These are phyloP conservation scores for Aphis gossypii DNA, from an alignment of 1,140 invertebrate species.

Conservation along the genomic window DNA sequence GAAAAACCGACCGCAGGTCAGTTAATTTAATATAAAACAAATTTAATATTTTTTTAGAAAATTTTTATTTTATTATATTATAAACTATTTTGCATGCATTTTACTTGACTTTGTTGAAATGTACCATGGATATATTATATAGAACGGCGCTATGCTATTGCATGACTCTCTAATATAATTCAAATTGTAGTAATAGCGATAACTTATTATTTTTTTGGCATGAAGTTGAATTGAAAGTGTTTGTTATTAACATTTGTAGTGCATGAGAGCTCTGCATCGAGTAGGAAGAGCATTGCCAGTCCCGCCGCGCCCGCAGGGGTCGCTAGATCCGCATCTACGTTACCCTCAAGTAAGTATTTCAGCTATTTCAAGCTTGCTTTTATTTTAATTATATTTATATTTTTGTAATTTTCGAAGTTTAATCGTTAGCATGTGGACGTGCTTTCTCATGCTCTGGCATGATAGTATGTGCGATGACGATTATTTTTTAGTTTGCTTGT, in stretches of 20 bases:
- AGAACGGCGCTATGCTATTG: not conserved
- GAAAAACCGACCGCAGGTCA: constrained; percentile 58
- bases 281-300: constrained; percentile 49
- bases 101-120: not conserved
- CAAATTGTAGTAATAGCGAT: not conserved
- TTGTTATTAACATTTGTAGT: constrained; percentile 56
- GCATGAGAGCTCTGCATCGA: constrained; percentile 55
- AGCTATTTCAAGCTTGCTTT: constrained; percentile 46
- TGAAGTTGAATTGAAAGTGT: constrained; percentile 55
- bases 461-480: constrained; percentile 62
- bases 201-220: constrained; percentile 5
- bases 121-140: not conserved
- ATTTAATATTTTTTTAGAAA: not conserved
- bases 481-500: constrained; percentile 58
- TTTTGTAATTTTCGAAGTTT: not conserved
- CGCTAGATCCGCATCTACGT: constrained; percentile 36
- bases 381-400: not conserved
- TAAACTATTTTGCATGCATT: not conserved
- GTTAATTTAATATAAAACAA: constrained; percentile 40
- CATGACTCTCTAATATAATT: not conserved
- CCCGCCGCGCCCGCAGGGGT: not conserved
- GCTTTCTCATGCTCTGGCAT: not conserved
- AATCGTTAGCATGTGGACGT: not conserved
- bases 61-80: not conserved
- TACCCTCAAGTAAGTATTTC: constrained; percentile 53